Evolutionary conservation across 2,113 vertebrate genomes (phyloP).

Genomic region (Pholis gunnellus): DNA sequence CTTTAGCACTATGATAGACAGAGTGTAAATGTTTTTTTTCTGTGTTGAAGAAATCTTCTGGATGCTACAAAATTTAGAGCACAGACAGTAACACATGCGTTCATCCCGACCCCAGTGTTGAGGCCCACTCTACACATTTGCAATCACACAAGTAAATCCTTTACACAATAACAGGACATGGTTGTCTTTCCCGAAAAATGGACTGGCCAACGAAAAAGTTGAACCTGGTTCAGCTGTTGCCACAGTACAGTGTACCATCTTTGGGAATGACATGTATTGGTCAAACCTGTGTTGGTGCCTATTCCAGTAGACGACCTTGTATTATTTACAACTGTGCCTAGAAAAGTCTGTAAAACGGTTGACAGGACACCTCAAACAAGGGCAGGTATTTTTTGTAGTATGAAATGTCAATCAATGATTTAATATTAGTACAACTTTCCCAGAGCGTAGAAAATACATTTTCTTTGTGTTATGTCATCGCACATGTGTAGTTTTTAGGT

Average conservation of each 20-base stretch:
- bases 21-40: not conserved
- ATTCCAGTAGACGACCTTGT: not conserved
- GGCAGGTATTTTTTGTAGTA: not conserved
- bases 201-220: not conserved
- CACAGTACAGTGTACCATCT: not conserved
- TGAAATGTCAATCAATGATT: not conserved
- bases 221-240: not conserved
- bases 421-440: not conserved
- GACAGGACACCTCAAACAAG: not conserved
- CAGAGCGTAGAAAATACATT: not conserved
- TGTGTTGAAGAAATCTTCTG: not conserved
- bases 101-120: not conserved
- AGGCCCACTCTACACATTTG: conserved; percentile 17
- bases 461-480: not conserved
- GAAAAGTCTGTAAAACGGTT: too few species aligned
- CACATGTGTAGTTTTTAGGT: not conserved
- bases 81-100: not conserved
- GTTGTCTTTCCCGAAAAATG: conserved; percentile 25
- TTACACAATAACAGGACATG: conserved; percentile 4
- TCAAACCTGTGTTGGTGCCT: not conserved
- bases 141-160: conserved; percentile 20
- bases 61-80: not conserved
- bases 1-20: not conserved
- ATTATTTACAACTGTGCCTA: not conserved
- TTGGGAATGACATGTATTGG: not conserved